Evolutionary conservation across 2,797 vertebrate genomes (phyloP).

Genomic region (Falco naumanni): DNA sequence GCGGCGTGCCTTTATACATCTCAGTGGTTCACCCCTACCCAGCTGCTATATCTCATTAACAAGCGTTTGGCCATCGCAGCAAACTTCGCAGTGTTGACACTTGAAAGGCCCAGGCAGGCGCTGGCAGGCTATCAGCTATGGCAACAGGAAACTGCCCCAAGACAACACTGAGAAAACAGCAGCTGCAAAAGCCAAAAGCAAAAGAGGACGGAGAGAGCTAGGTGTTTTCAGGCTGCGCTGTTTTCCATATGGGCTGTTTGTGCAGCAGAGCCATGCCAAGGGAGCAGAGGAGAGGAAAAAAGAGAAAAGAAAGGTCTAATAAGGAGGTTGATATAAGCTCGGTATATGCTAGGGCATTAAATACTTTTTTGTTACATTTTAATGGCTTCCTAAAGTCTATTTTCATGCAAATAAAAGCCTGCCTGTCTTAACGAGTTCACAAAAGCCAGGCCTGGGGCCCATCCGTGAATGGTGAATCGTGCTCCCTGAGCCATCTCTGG

Average conservation of each 20-base stretch:
- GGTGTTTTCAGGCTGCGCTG: conserved; percentile 59
- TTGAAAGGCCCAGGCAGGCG: conserved; percentile 83
- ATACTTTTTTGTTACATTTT: conserved; percentile 68
- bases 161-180: conserved; percentile 83
- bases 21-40: conserved; percentile 82
- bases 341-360: conserved; percentile 2
- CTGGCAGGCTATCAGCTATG: conserved; percentile 83
- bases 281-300: background rate
- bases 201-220: conserved; percentile 68
- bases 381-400: conserved; percentile 66
- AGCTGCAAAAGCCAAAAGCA: conserved; percentile 81
- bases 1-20: conserved; percentile 81
- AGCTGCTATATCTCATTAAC: conserved; percentile 87
- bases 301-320: conserved; percentile 34
- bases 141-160: conserved; percentile 83
- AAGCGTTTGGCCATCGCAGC: conserved; percentile 81
- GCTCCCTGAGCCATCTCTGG: background rate
- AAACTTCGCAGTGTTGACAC: conserved; percentile 82
- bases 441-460: background rate
- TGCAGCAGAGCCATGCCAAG: conserved; percentile 10
- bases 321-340: conserved; percentile 42
- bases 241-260: conserved; percentile 59
- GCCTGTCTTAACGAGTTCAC: background rate
- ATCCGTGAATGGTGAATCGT: accelerated
- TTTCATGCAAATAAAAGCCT: conserved; percentile 66